Base-by-base conservation (phyloP, 2,113 vertebrate species). In the Siniperca chuatsi region DNA sequence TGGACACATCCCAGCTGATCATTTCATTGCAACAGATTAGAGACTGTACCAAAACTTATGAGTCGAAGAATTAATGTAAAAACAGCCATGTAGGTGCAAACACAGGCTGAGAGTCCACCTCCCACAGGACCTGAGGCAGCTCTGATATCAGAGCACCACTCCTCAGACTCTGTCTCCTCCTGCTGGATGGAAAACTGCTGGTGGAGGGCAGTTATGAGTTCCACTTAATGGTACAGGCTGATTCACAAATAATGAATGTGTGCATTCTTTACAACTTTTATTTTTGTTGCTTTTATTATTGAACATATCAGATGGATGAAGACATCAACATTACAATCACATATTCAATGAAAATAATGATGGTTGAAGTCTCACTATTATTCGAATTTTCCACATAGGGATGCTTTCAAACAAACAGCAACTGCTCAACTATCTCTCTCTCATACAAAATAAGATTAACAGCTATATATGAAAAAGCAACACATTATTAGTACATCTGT, bases 121-220 rank as follows among this genome's bases (percentile, higher is more conserved):
- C 52, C 55, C 62, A 58, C 68, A 71, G 69, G 42, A 13, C 50
- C 61, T 74, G 75, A 48, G 64, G 77, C 40, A 52, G 78, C 73
- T 76, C 50, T 16, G 40, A 5, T 2, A 16, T 62, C 29, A 23
- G 40, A 80, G 15, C 40, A 35, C 29, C 64, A 88, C 85, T 18
- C 64, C 18, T 82, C 61, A 88, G 82, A 83, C 92, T 92, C 64
- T 95, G 93, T 89, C 92, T 90, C 94, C 94, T 85, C 92, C 94
- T 95, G 91, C 90, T 93, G 94, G 93, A 84, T 40, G 11, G 37
- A 88, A 25, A 12, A 40, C 0, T 75, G 52, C 37, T 77, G 4
- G 13, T 21, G 21, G 13, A n/a, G 4, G 48, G 3, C 44, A 1
- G 23, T 9, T 4, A 37, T 4, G 18, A n/a, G 21, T 40, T 77